These are phyloP conservation scores for Ectemnius continuus DNA, from an alignment of 2,888 invertebrate genomes.

Conservation along the genomic window DNA sequence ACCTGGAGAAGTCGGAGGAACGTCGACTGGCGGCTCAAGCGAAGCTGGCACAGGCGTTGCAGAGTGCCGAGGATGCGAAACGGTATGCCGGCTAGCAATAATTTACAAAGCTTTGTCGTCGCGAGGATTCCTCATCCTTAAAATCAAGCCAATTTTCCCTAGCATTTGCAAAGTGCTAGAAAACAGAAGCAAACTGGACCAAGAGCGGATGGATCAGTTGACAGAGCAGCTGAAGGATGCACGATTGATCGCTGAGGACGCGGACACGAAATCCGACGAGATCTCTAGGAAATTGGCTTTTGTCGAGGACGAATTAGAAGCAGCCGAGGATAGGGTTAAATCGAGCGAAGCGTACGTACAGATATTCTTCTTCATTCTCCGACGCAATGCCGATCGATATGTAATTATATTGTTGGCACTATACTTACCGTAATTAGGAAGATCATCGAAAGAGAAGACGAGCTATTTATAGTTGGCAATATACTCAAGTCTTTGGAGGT, in stretches of 20 bases:
- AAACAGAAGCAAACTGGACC: constrained; percentile 82
- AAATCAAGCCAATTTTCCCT: constrained; percentile 5
- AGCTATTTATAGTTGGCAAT: constrained; percentile 85
- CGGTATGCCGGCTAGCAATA: constrained; percentile 54
- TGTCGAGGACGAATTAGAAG: constrained; percentile 84
- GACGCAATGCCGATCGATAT: background rate
- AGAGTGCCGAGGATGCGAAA: constrained; percentile 72
- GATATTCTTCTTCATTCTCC: background rate
- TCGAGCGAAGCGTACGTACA: constrained; percentile 80
- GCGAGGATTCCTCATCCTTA: background rate
- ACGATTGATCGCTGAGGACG: constrained; percentile 84
- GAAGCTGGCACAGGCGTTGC: constrained; percentile 70
- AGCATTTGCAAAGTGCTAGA: constrained; percentile 84
- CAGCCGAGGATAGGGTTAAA: constrained; percentile 84
- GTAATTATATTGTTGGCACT: too few relatives aligned
- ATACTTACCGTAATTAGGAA: constrained; percentile 74
- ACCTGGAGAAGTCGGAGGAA: constrained; percentile 73
- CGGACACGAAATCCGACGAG: constrained; percentile 85
- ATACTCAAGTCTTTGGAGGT: constrained; percentile 86
- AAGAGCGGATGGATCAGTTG: constrained; percentile 83
- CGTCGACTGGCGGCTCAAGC: constrained; percentile 68
- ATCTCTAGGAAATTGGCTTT: constrained; percentile 84
- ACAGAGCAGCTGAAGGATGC: constrained; percentile 84
- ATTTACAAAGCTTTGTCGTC: too few relatives aligned
- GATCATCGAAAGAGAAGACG: constrained; percentile 85